phyloP scores from a whole-genome alignment of 1,140 invertebrate genomes.

The Mamestra configurata region DNA sequence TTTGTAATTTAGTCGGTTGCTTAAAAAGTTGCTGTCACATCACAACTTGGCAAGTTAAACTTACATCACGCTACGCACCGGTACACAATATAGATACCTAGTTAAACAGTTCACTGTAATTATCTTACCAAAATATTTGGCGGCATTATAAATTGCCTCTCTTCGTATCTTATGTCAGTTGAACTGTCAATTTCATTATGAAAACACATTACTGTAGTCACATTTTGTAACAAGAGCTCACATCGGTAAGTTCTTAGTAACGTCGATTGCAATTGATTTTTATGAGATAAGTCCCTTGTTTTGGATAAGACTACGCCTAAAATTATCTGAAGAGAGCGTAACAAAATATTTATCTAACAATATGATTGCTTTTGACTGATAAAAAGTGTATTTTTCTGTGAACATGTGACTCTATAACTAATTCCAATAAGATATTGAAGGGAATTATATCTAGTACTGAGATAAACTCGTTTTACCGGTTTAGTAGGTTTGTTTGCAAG shows the following conservation, averaged over 20 bases:
- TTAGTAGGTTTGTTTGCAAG: constrained; percentile 10
- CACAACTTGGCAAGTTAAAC: not conserved
- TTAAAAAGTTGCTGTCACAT: not conserved
- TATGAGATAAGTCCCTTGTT: not conserved
- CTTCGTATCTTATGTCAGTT: not conserved
- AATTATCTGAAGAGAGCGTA: not conserved
- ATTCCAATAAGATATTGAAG: not conserved
- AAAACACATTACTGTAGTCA: not conserved
- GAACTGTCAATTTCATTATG: not conserved
- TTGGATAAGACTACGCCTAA: not conserved
- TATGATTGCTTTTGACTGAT: not conserved
- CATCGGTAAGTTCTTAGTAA: constrained; percentile 14
- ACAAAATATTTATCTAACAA: not conserved
- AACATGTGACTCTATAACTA: not conserved
- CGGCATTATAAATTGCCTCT: not conserved
- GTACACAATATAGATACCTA: too few relatives aligned
- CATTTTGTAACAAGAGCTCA: not conserved
- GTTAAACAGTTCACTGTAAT: too few relatives aligned
- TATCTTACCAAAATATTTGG: constrained; percentile 9
- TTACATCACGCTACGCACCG: constrained; percentile 28
- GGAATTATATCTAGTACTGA: not conserved
- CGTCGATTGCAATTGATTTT: not conserved
- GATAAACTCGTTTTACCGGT: constrained; percentile 20
- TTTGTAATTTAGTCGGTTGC: not conserved
- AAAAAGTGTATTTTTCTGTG: not conserved